These are phyloP conservation scores for Neopelma chrysocephalum DNA, from an alignment of 2,797 vertebrate species.

Conservation along the genomic window DNA sequence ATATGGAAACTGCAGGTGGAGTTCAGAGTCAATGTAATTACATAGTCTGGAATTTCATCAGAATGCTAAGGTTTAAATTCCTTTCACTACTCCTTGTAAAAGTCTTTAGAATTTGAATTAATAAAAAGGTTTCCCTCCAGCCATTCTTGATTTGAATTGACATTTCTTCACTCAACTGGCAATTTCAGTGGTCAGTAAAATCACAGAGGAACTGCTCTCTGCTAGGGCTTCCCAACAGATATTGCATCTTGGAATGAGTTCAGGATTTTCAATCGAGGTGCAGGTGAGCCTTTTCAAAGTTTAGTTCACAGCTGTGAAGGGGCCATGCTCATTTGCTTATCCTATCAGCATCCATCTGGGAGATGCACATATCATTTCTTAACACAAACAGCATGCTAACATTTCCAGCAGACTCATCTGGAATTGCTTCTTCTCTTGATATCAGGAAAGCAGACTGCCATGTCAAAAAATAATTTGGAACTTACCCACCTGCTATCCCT, in stretches of 20 bases:
- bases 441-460: not conserved
- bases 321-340: not conserved
- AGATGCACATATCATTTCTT: not conserved
- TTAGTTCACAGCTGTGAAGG: not conserved
- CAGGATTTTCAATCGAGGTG: not conserved
- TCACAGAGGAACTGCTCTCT: not conserved
- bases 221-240: not conserved
- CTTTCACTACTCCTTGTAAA: not conserved
- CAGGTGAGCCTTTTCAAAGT: not conserved
- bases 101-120: not conserved
- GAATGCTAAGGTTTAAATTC: not conserved
- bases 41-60: not conserved
- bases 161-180: not conserved
- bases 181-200: not conserved
- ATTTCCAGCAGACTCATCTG: not conserved
- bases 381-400: not conserved
- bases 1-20: not conserved
- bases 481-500: not conserved
- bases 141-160: not conserved
- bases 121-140: not conserved
- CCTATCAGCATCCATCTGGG: not conserved
- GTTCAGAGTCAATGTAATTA: slow-evolving; percentile 8
- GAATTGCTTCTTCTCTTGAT: not conserved
- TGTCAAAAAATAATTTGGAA: not conserved
- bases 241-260: not conserved